Conservation (phyloP, 2,113 vertebrate species). For the Labeo catla region DNA sequence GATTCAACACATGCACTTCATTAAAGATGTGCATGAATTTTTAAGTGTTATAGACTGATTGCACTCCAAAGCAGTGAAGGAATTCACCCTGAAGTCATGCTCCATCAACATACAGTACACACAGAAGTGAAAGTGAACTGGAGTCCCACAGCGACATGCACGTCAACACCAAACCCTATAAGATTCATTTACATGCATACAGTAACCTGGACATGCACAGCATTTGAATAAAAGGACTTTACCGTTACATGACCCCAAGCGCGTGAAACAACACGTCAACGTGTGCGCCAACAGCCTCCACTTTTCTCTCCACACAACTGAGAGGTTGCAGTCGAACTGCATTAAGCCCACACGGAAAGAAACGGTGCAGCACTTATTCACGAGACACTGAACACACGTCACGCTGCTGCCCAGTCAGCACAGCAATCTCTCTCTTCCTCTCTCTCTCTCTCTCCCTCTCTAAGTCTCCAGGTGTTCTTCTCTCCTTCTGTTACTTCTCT, state of each 20-base stretch:
- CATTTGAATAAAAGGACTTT: conserved; percentile 6
- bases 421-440: not conserved
- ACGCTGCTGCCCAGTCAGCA: conserved; percentile 5
- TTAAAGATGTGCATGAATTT: not conserved
- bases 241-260: not conserved
- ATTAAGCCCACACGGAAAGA: not conserved
- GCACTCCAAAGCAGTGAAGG: conserved; percentile 24
- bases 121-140: conserved; percentile 4
- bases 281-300: not conserved
- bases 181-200: conserved; percentile 1
- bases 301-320: not conserved
- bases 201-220: not conserved
- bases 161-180: not conserved
- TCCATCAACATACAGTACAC: not conserved
- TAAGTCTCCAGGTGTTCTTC: conserved; percentile 1
- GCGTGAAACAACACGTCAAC: not conserved
- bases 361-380: conserved; percentile 13
- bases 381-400: conserved; percentile 29
- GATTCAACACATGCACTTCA: not conserved
- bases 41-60: not conserved
- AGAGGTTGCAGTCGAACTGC: not conserved
- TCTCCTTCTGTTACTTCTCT: not conserved
- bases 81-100: conserved; percentile 12
- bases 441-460: not conserved
- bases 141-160: not conserved